Evolutionary conservation across 2,797 vertebrate species (phyloP).

Genomic region (Apogon talboti): DNA sequence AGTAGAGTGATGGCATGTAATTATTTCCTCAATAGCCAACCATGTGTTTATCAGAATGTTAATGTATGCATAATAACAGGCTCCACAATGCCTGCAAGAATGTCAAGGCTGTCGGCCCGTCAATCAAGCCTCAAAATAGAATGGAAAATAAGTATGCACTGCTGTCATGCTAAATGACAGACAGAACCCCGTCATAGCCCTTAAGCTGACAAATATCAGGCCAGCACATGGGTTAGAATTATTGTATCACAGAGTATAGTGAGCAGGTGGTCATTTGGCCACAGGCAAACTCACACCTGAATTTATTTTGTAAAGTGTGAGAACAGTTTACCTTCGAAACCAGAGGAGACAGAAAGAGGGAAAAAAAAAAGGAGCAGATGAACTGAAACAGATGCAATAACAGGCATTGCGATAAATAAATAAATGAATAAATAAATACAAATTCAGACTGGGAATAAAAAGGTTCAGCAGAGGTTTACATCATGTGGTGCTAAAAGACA

Average conservation of each 20-base stretch:
- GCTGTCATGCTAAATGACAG: constrained; percentile 89
- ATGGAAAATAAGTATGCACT: constrained; percentile 89
- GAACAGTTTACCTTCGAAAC: constrained; percentile 22
- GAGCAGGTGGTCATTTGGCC: constrained; percentile 62
- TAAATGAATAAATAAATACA: constrained; percentile 9
- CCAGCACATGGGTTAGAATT: constrained; percentile 68
- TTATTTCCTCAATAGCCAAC: constrained; percentile 93
- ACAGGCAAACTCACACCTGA: constrained; percentile 44
- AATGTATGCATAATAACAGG: constrained; percentile 99
- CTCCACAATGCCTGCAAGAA: constrained; percentile 88
- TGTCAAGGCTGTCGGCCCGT: constrained; percentile 92
- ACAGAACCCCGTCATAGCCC: constrained; percentile 76
- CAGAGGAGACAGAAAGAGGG: constrained; percentile 1
- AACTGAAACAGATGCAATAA: constrained; percentile 28
- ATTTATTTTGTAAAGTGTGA: constrained; percentile 20
- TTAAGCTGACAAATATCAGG: constrained; percentile 85
- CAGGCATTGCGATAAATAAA: constrained; percentile 14
- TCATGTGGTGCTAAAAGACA: constrained; percentile 28
- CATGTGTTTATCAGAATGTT: constrained; percentile 99
- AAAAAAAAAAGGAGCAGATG: background rate
- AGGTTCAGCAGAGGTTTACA: constrained; percentile 29
- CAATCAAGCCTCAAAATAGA: constrained; percentile 95
- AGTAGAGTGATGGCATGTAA: constrained; percentile 93
- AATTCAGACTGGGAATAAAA: constrained; percentile 11
- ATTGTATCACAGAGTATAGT: constrained; percentile 68